A percentile compares a stretch with the other conserved stretches of the same genome.
Conservation (phyloP, 2,797 vertebrate species). For the Perodicticus potto region DNA sequence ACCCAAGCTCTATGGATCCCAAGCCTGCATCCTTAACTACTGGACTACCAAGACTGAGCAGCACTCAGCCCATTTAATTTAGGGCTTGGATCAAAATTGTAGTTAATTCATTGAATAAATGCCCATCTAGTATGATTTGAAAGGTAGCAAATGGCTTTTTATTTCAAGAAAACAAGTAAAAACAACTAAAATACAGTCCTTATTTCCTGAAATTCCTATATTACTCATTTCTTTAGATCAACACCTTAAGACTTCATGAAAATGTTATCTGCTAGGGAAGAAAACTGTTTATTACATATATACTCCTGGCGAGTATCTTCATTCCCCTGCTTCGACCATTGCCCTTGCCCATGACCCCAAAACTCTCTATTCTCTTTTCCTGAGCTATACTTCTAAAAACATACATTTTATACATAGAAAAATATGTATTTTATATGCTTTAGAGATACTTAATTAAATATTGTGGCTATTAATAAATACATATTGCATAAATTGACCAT, state of each 20-base stretch:
- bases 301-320: not conserved
- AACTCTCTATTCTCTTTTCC: not conserved
- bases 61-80: not conserved
- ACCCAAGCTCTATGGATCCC: not conserved
- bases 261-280: not conserved
- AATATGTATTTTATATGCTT: not conserved
- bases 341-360: not conserved
- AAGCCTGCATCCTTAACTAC: not conserved
- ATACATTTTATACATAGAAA: not conserved
- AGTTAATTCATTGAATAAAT: not conserved
- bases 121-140: not conserved
- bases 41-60: not conserved
- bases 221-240: constrained; percentile 3
- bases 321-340: not conserved
- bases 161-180: not conserved
- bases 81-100: not conserved
- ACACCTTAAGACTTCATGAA: not conserved
- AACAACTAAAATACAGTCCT: not conserved
- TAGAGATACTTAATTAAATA: not conserved
- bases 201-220: constrained; percentile 43
- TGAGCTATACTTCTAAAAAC: not conserved
- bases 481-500: not conserved
- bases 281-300: not conserved
- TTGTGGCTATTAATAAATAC: not conserved
- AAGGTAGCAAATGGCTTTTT: not conserved